phyloP scores from a whole-genome alignment of 2,888 invertebrate genomes.

The Ctena decussata region DNA sequence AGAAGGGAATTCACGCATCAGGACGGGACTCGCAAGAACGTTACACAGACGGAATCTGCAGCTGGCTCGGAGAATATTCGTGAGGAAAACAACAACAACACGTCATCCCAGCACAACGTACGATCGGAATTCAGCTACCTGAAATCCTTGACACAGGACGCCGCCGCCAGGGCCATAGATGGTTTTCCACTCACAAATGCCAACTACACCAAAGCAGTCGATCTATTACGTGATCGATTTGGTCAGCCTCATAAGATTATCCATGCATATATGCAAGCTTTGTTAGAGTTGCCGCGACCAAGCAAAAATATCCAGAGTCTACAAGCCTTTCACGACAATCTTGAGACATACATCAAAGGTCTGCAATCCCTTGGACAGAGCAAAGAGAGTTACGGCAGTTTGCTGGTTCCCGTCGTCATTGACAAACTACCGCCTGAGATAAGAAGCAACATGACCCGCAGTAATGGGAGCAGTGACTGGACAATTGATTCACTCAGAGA shows the following conservation, averaged over 20 bases:
- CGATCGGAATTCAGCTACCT: conserved; percentile 13
- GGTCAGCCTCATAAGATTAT: conserved; percentile 24
- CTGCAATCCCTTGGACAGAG: conserved; percentile 43
- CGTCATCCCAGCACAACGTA: not conserved
- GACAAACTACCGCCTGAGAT: conserved; percentile 34
- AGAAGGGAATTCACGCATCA: not conserved
- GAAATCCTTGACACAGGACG: conserved; percentile 8
- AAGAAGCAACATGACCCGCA: conserved; percentile 13
- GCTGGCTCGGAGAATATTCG: not conserved
- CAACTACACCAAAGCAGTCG: conserved; percentile 5
- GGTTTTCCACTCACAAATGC: conserved; percentile 22
- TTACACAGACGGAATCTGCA: not conserved
- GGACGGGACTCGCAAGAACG: not conserved
- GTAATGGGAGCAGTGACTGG: conserved; percentile 17
- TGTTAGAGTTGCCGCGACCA: conserved; percentile 27
- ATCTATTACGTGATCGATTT: not conserved
- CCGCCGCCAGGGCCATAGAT: conserved; percentile 4
- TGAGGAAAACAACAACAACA: not conserved
- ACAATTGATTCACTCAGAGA: conserved; percentile 17
- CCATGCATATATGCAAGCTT: conserved; percentile 20
- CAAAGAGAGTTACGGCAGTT: conserved; percentile 33
- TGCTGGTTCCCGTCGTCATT: conserved; percentile 36
- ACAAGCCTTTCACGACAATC: conserved; percentile 33
- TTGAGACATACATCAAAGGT: conserved; percentile 38
- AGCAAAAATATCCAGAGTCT: conserved; percentile 4